Conservation (phyloP, 2,888 invertebrate species). For the Thecocarcelia acutangulata region DNA sequence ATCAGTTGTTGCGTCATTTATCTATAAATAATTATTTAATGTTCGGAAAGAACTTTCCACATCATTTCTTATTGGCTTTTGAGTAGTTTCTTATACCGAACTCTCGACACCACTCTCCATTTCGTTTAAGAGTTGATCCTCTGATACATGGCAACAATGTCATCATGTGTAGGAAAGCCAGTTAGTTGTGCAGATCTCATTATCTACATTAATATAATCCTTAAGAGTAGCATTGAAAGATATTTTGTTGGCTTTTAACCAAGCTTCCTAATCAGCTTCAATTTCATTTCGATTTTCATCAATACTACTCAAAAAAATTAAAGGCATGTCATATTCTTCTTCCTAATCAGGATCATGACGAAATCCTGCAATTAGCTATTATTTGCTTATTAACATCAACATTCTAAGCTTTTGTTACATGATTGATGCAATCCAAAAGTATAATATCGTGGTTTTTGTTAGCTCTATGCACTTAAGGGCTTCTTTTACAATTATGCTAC, state of each 20-base stretch:
- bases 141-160: too few species aligned
- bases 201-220: neutral
- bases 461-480: conserved; percentile 20
- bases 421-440: conserved; percentile 26
- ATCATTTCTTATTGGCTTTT: too few species aligned
- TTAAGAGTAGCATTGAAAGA: conserved; percentile 12
- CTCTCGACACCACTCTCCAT: too few species aligned
- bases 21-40: too few species aligned
- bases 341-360: neutral
- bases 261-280: conserved; percentile 24
- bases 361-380: conserved; percentile 12
- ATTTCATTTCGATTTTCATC: conserved; percentile 26
- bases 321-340: neutral
- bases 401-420: conserved; percentile 20
- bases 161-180: too few species aligned
- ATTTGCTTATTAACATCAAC: conserved; percentile 8
- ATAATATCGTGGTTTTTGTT: conserved; percentile 29
- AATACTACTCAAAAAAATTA: too few species aligned
- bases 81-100: too few species aligned
- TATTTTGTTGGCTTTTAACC: conserved; percentile 18
- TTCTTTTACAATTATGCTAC: conserved; percentile 35
- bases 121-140: too few species aligned
- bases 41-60: too few species aligned
- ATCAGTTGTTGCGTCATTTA: too few species aligned
- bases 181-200: too few species aligned